Evolutionary conservation across 2,888 invertebrate species (phyloP).

Genomic region (Iselma pallidipennis): DNA sequence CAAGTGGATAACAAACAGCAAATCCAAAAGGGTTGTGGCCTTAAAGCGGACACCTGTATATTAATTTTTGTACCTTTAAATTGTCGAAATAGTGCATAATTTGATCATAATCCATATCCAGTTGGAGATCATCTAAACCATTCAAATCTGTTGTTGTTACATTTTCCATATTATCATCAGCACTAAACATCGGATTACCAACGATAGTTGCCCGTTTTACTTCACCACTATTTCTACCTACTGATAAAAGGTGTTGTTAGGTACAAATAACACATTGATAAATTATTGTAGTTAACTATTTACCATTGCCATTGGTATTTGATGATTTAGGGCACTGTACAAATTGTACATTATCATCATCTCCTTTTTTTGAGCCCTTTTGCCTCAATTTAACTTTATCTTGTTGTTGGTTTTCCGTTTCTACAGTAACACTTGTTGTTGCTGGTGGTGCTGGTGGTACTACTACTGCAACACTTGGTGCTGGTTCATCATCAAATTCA

Average conservation of each 20-base stretch:
- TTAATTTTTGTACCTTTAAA: slow-evolving; percentile 77
- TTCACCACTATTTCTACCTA: slow-evolving; percentile 61
- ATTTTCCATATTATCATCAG: slow-evolving; percentile 49
- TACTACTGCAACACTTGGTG: slow-evolving; percentile 12
- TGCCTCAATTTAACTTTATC: slow-evolving; percentile 37
- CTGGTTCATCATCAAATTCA: slow-evolving; percentile 63
- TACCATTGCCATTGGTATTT: slow-evolving; percentile 40
- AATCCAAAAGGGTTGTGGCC: too few relatives aligned
- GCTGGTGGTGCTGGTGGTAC: too few relatives aligned
- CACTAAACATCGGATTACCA: slow-evolving; percentile 86
- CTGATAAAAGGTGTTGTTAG: too few relatives aligned
- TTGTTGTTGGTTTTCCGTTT: slow-evolving; percentile 8
- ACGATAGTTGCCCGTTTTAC: slow-evolving; percentile 85
- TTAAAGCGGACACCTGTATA: not conserved
- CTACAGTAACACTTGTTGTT: too few relatives aligned
- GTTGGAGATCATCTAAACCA: slow-evolving; percentile 76
- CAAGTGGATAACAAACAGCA: too few relatives aligned
- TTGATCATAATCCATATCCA: slow-evolving; percentile 95
- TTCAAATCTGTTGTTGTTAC: slow-evolving; percentile 61
- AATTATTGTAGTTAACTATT: not conserved
- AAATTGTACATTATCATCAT: slow-evolving; percentile 62
- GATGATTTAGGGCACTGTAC: slow-evolving; percentile 60
- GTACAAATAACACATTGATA: not conserved
- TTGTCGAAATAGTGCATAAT: slow-evolving; percentile 98
- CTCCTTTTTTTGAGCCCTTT: slow-evolving; percentile 53